Evolutionary conservation across 2,113 vertebrate species (phyloP).

Genomic region (Condylura cristata): DNA sequence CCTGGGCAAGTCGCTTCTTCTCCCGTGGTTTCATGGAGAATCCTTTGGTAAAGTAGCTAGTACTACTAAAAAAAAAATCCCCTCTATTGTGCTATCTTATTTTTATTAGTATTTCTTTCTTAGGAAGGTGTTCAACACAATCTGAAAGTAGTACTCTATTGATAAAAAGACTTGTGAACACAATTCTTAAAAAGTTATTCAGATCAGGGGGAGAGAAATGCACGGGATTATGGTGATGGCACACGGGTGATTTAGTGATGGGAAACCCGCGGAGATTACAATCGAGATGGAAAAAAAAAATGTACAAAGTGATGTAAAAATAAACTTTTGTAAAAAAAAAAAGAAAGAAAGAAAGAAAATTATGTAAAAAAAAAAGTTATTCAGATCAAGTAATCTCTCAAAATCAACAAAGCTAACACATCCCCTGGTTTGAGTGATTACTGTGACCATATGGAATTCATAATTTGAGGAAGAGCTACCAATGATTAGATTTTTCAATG

Average conservation of each 20-base stretch:
- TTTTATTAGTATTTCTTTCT: conserved; percentile 41
- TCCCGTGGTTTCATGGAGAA: neutral
- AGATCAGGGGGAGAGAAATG: too few relatives aligned
- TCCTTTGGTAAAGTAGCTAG: neutral
- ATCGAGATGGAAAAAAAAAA: too few relatives aligned
- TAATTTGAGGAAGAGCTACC: neutral
- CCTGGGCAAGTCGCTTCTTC: neutral
- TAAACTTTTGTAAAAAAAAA: too few relatives aligned
- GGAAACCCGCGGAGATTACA: too few relatives aligned
- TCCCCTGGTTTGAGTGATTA: neutral
- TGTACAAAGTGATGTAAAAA: too few relatives aligned
- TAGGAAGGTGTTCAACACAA: neutral
- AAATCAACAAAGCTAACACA: neutral
- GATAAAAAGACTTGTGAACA: conserved; percentile 15
- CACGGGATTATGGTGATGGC: too few relatives aligned
- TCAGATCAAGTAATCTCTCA: neutral
- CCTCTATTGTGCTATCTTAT: neutral
- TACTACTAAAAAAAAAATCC: neutral
- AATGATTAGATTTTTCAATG: neutral
- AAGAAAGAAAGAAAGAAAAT: too few relatives aligned
- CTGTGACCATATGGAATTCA: neutral
- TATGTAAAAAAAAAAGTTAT: neutral
- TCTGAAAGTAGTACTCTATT: conserved; percentile 5
- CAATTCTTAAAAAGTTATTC: neutral
- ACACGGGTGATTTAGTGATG: too few relatives aligned